These are phyloP conservation scores for Phortica variegata DNA, from an alignment of 1,140 invertebrate genomes.

Conservation along the genomic window DNA sequence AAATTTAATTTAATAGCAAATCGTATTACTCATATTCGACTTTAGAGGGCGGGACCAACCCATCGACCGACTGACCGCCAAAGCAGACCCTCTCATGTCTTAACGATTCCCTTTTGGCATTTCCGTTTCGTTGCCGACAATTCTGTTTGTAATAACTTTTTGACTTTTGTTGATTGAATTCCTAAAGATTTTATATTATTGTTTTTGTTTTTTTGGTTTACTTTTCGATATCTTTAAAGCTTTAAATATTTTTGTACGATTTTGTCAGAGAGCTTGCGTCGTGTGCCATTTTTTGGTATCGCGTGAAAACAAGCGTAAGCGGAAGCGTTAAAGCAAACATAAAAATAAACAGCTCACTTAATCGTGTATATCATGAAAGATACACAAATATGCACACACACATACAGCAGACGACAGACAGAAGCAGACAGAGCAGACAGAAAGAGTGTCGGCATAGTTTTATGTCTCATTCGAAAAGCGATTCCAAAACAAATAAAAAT, in stretches of 20 bases:
- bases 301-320: conserved; percentile 10
- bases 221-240: conserved; percentile 10
- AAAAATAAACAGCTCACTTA: conserved; percentile 52
- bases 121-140: no score
- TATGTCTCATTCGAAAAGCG: conserved; percentile 44
- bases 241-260: background rate
- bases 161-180: no score
- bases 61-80: no score
- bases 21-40: no score
- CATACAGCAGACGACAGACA: background rate
- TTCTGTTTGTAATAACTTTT: no score
- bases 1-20: no score
- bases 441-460: conserved; percentile 31
- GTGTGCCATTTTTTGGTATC: conserved; percentile 30
- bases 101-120: no score
- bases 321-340: conserved; percentile 51
- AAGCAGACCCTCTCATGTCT: no score
- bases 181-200: conserved; percentile 15
- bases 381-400: background rate
- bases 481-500: conserved; percentile 47
- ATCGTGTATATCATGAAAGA: conserved; percentile 39
- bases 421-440: background rate
- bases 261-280: conserved; percentile 30
- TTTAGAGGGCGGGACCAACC: no score
- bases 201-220: conserved; percentile 16